These are phyloP conservation scores for Parnassius glacialis DNA, from an alignment of 2,888 invertebrate species.

Conservation along the genomic window DNA sequence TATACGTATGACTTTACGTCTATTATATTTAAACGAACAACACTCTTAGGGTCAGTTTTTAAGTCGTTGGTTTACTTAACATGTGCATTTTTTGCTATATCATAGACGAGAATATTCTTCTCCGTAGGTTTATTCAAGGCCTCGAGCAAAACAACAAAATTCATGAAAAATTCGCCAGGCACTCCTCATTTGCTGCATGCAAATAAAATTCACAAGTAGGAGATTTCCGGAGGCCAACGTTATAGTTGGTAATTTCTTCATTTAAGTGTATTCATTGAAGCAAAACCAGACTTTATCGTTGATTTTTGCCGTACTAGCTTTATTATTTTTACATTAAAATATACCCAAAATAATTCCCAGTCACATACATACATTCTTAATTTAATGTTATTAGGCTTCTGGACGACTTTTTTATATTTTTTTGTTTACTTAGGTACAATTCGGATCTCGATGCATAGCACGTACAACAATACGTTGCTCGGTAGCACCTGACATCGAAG, in stretches of 20 bases:
- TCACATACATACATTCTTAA: too few relatives aligned
- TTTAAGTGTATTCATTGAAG: constrained; percentile 39
- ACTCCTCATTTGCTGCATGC: constrained; percentile 76
- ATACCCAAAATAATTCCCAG: too few relatives aligned
- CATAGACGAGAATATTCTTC: constrained; percentile 50
- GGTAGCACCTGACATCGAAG: constrained; percentile 69
- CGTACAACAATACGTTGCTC: constrained; percentile 69
- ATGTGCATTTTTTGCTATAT: constrained; percentile 26
- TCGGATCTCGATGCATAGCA: constrained; percentile 75
- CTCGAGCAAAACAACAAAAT: constrained; percentile 65
- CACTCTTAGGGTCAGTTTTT: too few relatives aligned
- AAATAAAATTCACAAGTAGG: constrained; percentile 76
- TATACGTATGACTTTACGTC: too few relatives aligned
- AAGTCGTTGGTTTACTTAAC: neutral
- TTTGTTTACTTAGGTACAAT: constrained; percentile 61
- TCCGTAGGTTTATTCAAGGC: constrained; percentile 75
- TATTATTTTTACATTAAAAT: too few relatives aligned
- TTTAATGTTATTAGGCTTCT: too few relatives aligned
- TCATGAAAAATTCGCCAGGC: constrained; percentile 70
- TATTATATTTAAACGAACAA: too few relatives aligned
- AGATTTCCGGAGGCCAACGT: constrained; percentile 49
- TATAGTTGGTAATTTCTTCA: constrained; percentile 47
- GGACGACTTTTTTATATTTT: neutral
- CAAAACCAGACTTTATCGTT: neutral
- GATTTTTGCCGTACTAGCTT: too few relatives aligned